Percentiles rank a stretch among this genome's conserved stretches.
phyloP scores from a whole-genome alignment of 35 echinoderm and acorn worm species.

The Lytechinus variegatus region DNA sequence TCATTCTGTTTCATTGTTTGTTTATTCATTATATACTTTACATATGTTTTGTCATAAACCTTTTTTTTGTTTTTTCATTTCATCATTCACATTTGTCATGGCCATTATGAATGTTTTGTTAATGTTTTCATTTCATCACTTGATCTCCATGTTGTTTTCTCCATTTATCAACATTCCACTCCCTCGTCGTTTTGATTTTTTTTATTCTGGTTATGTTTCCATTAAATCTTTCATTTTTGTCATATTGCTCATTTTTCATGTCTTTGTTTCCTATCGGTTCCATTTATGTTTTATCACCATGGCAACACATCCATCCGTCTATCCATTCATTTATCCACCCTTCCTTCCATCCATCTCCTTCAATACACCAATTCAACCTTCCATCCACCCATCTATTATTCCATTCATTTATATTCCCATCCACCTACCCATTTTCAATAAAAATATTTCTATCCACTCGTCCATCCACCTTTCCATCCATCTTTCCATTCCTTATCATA shows the following conservation, averaged over 20 bases:
- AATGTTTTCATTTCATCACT: neutral
- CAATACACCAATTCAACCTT: too few relatives aligned
- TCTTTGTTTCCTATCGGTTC: neutral
- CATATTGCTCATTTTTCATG: neutral
- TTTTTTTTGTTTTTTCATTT: neutral
- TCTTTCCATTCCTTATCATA: neutral
- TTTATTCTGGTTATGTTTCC: neutral
- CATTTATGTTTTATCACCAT: neutral
- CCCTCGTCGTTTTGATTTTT: neutral
- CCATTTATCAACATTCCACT: constrained; percentile 17
- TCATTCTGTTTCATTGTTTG: neutral
- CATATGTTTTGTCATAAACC: neutral
- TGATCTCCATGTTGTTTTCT: neutral
- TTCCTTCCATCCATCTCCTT: too few relatives aligned
- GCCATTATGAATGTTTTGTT: constrained; percentile 22
- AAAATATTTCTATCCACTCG: too few relatives aligned
- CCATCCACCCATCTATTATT: neutral
- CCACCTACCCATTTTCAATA: too few relatives aligned
- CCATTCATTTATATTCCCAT: too few relatives aligned
- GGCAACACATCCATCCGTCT: neutral
- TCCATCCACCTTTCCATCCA: neutral
- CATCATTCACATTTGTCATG: constrained; percentile 16
- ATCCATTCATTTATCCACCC: too few relatives aligned
- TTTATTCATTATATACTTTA: neutral
- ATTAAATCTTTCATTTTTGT: neutral